Evolutionary conservation across 2,888 invertebrate species (phyloP), one percentile per base, ranked within the genome.

Genomic region (Cheilosia grossa): DNA sequence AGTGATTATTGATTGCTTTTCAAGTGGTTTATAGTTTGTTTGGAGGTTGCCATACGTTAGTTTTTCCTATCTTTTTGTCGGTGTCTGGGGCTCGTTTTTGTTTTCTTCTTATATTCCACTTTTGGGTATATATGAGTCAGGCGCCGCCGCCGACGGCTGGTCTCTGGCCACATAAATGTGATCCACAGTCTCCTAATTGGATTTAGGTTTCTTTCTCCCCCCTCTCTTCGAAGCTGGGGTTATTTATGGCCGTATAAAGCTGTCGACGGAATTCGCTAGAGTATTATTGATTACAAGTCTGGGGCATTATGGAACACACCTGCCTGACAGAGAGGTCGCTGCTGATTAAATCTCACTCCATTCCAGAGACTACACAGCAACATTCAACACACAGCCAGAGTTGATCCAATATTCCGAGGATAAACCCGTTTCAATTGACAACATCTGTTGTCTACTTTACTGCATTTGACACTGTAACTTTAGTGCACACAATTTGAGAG

Each of bases 1-100:
- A 58, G 51, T 67, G 75, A 67, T 81, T 81, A 75, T 85, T 85
- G 75, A 85, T 85, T 80, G 80, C 61, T 81, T 75, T 72, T 85
- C 85, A 80, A 81, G 80, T 85, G 85, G 80, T 63, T 66, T 69
- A 64, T 47, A 33, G 67, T 66, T 61, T 47, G 73, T 51, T 72
- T 51, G n/a, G 69, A 37, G 37, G 63, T 54, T 40, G 44, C 15
- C 51, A 17, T 59, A 37, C 21, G 10, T 53, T 63, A 2, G 19
- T 30, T 37, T 61, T 63, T 37, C 56, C 17, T 30, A 21, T 51
- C 42, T 64, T 64, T 70, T 51, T 79, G 79, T 75, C 80, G 80
- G 70, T 66, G 80, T 75, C 74, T 79, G 79, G 51, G 17, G n/a
- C 9, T 66, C 51, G 17, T 58, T 40, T 59, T 10, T 10, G 4